Base-by-base conservation (phyloP, 2,113 vertebrate species). In the Sinocyclocheilus rhinocerous region DNA sequence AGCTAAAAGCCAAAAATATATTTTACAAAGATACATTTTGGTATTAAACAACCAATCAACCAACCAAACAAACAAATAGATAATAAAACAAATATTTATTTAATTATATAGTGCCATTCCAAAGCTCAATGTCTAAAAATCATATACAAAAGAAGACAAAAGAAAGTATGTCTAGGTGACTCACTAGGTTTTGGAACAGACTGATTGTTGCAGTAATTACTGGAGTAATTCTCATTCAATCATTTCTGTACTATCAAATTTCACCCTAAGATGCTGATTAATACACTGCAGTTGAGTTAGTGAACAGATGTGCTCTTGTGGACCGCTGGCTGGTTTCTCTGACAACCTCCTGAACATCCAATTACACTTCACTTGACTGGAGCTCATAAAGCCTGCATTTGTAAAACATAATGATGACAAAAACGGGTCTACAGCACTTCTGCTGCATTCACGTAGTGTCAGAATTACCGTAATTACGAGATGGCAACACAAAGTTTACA, bases 301-400 rank as follows among this genome's bases (percentile, higher is more conserved):
- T 36, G 67, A 36, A 70, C 33, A 50, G 48, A 29, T 52, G 20
- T 50, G 75, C 48, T 77, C 16, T 77, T 4, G 16, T 29, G 15
- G 80, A 50, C 26, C 6, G 9, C 63, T 33, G 80, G 16, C 76
- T 9, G 87, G 79, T 52, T 76, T 81, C 77, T 75, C 63, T 29
- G 77, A 84, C 73, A 85, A 86, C 79, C 88, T 85, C 88, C 77
- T 22, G 24, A 87, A 81, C 88, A 81, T 52, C 65, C 48, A 16
- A 63, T 67, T 16, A 78, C 39, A 81, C 76, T 79, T 84, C 83
- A 42, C 73, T 84, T 87, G 55, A 89, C 73, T 78, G 79, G 73
- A 73, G 83, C 72, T 89, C 85, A 83, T 81, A 85, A 89, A 81
- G 76, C 88, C 88, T 78, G 80, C 13, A 1, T 52, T 84, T 5